Conservation (phyloP, 2,113 vertebrate genomes). For the Nycticebus coucang region DNA sequence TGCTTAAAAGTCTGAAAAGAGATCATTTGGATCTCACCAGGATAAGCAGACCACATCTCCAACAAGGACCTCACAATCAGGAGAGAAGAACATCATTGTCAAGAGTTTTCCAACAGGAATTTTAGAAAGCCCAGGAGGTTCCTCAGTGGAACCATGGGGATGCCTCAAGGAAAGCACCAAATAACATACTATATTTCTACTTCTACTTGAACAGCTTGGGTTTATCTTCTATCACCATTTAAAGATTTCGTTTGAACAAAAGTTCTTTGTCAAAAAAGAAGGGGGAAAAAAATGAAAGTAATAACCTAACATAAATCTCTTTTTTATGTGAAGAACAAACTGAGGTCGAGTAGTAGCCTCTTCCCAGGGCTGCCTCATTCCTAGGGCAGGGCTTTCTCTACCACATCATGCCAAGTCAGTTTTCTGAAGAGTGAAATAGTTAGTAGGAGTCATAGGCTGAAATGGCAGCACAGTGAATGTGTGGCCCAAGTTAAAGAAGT, state of each 20-base stretch:
- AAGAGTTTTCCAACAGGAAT: constrained; percentile 24
- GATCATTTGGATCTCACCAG: not conserved
- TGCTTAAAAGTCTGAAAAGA: not conserved
- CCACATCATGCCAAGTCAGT: not conserved
- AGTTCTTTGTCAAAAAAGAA: constrained; percentile 27
- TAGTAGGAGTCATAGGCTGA: not conserved
- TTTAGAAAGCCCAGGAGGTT: not conserved
- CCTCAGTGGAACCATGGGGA: not conserved
- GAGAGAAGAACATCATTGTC: not conserved
- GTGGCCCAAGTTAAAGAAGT: not conserved
- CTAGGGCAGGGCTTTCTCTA: not conserved
- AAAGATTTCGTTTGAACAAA: constrained; percentile 43
- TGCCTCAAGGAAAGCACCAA: not conserved
- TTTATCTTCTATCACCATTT: constrained; percentile 3
- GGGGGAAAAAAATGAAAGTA: not conserved
- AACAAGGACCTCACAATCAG: constrained; percentile 37
- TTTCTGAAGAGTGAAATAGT: not conserved
- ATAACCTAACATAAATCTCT: not conserved
- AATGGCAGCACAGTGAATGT: constrained; percentile 39
- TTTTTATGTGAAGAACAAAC: constrained; percentile 7
- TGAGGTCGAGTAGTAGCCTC: not conserved
- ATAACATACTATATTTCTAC: not conserved
- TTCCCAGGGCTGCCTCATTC: not conserved
- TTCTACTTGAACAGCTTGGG: not conserved
- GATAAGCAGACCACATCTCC: not conserved